Evolutionary conservation across 64 coral and sea anemone species (phyloP), one percentile per base, ranked within the genome.

Genomic region (Pocillopora verrucosa): DNA sequence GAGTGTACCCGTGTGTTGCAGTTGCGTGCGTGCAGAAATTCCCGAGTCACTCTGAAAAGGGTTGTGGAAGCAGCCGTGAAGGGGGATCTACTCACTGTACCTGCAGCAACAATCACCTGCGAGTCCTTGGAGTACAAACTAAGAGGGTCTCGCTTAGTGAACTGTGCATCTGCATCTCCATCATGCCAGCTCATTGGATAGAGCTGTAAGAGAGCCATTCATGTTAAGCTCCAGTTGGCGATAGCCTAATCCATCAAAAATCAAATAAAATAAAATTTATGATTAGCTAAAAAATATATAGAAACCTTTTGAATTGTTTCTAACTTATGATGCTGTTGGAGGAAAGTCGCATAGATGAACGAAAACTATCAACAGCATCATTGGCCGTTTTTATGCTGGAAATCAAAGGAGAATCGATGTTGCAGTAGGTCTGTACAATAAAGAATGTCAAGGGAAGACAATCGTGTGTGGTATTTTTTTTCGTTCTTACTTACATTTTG

Each of bases 71-170:
- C 30, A 14, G 51, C 41, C 0, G 56, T 58, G 9, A 81, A n/a
- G n/a, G 20, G 5, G 78, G 78, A 45, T 81, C 78, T n/a, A 36
- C n/a, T 61, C 25, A 13, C 41, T 61, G 57, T 16, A 58, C 16
- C 15, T 16, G 9, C 19, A 25, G 17, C 20, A 0, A 16, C 41
- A 61, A 81, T 61, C 24, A n/a, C 78, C 83, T 12, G 38, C 20
- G 5, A 86, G 12, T 1, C 83, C 83, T 74, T 86, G 83, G 1
- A 86, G 83, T 9, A 86, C 73, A n/a, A 25, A 38, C 83, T 12
- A 73, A 26, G 2, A 73, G n/a, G 19, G 25, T 73, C 83, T 25
- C 17, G 16, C 12, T 7, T 17, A 16, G 72, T 56, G 13, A 86
- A 86, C 67, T 74, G 17, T 3, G 83, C 2, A 6, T n/a, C 19